phyloP scores from a whole-genome alignment of 2,797 vertebrate species.

The Botia kubotai region DNA sequence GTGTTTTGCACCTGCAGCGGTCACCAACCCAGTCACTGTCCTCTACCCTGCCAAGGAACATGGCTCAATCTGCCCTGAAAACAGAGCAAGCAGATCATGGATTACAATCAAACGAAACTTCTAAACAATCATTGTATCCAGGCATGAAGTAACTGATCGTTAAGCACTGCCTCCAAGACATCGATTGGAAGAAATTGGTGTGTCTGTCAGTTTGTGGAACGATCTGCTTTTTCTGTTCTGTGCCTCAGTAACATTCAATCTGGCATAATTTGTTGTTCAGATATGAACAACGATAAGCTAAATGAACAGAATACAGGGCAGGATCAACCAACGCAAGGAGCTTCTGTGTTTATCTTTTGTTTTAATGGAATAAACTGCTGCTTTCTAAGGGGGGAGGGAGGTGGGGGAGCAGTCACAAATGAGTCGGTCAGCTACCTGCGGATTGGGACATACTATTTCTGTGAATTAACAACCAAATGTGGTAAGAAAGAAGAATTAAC shows the following conservation, averaged over 20 bases:
- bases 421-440: constrained; percentile 74
- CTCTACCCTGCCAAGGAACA: constrained; percentile 69
- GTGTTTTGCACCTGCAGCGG: constrained; percentile 45
- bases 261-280: not conserved
- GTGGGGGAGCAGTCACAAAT: constrained; percentile 42
- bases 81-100: constrained; percentile 31
- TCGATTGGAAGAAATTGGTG: constrained; percentile 38
- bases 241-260: constrained; percentile 40
- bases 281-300: constrained; percentile 18
- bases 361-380: constrained; percentile 72
- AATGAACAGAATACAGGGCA: constrained; percentile 18
- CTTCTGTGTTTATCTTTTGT: constrained; percentile 61
- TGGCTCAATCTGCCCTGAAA: constrained; percentile 54
- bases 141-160: constrained; percentile 45
- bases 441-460: constrained; percentile 67
- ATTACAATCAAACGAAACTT: constrained; percentile 27
- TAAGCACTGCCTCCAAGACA: constrained; percentile 50
- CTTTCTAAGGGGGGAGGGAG: constrained; percentile 66
- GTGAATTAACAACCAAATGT: constrained; percentile 74
- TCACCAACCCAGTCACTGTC: constrained; percentile 51
- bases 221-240: constrained; percentile 55
- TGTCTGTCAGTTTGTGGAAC: constrained; percentile 46
- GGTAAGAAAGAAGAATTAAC: constrained; percentile 62
- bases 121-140: constrained; percentile 28
- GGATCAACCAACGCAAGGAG: constrained; percentile 55